Evolutionary conservation across 2,113 vertebrate species (phyloP), one percentile per base, ranked within the genome.

Genomic region (Cygnus buccinator): DNA sequence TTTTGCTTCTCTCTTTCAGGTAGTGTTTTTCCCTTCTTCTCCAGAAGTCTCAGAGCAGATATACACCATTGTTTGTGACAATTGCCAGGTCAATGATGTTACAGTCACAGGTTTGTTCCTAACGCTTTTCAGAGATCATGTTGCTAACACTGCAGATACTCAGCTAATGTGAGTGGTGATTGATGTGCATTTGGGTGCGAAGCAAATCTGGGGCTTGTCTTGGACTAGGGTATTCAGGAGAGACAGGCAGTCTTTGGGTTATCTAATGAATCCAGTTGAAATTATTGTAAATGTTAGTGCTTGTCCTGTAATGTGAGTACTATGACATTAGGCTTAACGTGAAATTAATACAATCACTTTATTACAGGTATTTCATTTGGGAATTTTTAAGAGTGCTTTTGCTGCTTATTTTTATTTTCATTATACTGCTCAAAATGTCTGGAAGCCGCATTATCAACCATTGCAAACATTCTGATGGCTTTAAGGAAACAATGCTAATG

Each of bases 41-140:
- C 90, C 98, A 17, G 98, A 97, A 74, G 97, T 57, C 73, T 97
- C 91, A 17, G 76, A 97, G 59, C 97, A 98, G 91, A 95, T 76
- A 48, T 99, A 99, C 81, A 95, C 98, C 44, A 46, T 99, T 7
- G 96, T 98, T 46, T 99, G 99, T 94, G 98, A 99, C 98, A 99
- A 99, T 96, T 99, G 98, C 94, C 99, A 99, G 78, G 95, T 98
- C 55, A 98, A 91, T 88, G 98, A 99, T 58, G 90, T 99, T 96
- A 98, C 97, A 76, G 90, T 98, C 23, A 90, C 97, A 98, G 99
- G 99, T 99, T 89, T 90, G 98, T 88, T 67, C 44, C 66, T 61
- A 79, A 37, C 11, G 41, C 35, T 17, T 79, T 82, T 67, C 33
- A 37, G 61, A 37, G 17, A 19, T 37, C 2, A 0, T 9, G 2